These are phyloP conservation scores for Hololepta plana DNA, from an alignment of 2,888 invertebrate genomes.

Conservation along the genomic window DNA sequence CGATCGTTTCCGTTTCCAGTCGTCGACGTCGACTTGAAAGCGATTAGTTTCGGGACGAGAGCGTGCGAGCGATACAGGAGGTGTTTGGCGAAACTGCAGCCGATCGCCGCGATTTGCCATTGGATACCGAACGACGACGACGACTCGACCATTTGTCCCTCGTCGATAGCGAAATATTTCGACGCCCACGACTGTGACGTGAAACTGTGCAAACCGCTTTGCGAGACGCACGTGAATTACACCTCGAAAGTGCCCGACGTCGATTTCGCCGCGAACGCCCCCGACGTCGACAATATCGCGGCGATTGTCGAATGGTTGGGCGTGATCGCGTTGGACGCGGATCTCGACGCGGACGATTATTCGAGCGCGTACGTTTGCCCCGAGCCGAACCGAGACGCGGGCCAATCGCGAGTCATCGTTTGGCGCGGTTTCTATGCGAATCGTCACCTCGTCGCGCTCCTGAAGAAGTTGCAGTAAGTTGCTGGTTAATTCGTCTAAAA, in stretches of 20 bases:
- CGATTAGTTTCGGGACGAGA: conserved; percentile 28
- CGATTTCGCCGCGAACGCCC: conserved; percentile 12
- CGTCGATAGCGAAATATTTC: conserved; percentile 40
- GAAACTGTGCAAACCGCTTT: conserved; percentile 26
- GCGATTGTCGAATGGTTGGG: conserved; percentile 38
- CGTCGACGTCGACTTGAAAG: conserved; percentile 31
- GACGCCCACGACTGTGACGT: conserved; percentile 26
- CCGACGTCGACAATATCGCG: conserved; percentile 15
- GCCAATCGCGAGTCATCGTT: no score
- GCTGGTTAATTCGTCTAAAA: no score
- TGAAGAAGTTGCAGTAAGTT: no score
- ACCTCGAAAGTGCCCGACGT: conserved; percentile 26
- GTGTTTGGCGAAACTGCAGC: conserved; percentile 24
- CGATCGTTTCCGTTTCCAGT: conserved; percentile 23
- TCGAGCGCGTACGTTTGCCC: no score
- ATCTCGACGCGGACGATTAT: conserved; percentile 21
- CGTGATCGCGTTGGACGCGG: conserved; percentile 28
- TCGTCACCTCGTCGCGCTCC: no score
- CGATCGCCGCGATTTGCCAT: conserved; percentile 27
- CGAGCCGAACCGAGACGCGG: conserved; percentile 18
- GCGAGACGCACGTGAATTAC: conserved; percentile 20
- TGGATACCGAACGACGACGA: conserved; percentile 30
- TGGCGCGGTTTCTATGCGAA: no score
- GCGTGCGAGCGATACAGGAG: conserved; percentile 26
- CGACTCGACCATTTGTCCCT: conserved; percentile 30